Evolutionary conservation across 2,113 vertebrate species (phyloP).

Genomic region (Rhinopomastus cyanomelas): DNA sequence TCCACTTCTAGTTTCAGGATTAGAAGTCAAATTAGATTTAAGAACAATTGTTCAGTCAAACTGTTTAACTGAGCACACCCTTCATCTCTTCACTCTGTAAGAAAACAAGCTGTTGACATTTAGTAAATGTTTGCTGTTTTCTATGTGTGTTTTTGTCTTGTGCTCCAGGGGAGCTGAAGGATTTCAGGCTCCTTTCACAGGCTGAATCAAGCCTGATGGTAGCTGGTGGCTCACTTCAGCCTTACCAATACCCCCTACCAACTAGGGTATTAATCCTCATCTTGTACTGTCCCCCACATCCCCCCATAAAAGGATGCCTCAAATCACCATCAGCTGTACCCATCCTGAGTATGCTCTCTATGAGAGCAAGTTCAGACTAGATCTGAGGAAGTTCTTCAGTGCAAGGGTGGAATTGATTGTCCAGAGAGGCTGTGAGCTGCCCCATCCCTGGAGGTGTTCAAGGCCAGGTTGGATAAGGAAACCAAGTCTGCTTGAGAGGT

Average conservation of each 20-base stretch:
- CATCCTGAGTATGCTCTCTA: not conserved
- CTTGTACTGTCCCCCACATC: not conserved
- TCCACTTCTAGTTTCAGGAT: not conserved
- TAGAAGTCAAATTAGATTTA: not conserved
- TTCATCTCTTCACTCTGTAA: not conserved
- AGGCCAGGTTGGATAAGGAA: too few species aligned
- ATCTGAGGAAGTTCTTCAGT: too few species aligned
- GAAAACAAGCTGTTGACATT: not conserved
- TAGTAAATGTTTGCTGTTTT: not conserved
- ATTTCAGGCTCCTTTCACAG: not conserved
- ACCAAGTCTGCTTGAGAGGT: too few species aligned
- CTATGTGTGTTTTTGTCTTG: not conserved
- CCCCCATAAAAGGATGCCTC: accelerated
- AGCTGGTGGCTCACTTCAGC: not conserved
- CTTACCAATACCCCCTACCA: too few species aligned
- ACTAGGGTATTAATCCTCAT: not conserved
- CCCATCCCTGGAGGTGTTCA: too few species aligned
- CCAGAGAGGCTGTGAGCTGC: too few species aligned
- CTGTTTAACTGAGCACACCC: not conserved
- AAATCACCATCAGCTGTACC: not conserved
- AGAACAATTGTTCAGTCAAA: not conserved
- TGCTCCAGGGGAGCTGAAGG: not conserved
- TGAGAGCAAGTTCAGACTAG: too few species aligned
- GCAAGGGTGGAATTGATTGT: too few species aligned
- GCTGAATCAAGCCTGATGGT: not conserved